Conservation (phyloP, 2,113 vertebrate species). For the Bungarus multicinctus region DNA sequence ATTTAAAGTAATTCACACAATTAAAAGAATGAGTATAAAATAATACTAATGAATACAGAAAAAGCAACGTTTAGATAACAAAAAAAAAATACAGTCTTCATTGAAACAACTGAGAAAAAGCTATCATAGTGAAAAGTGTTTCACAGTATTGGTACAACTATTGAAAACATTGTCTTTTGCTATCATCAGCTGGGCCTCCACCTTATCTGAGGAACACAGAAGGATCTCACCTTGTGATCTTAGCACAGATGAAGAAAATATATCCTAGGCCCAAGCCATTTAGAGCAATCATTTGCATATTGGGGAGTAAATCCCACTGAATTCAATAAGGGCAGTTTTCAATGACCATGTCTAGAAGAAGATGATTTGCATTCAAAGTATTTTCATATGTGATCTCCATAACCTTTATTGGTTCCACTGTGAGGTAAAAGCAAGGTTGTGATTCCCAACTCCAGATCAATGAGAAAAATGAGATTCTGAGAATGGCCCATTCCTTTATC, state of each 20-base stretch:
- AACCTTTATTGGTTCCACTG: too few species aligned
- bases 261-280: background rate
- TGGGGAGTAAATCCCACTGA: background rate
- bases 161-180: background rate
- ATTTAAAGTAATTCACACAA: background rate
- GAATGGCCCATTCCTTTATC: background rate
- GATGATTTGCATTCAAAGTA: background rate
- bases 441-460: background rate
- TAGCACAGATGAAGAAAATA: background rate
- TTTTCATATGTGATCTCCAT: background rate
- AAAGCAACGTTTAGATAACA: background rate
- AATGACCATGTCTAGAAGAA: background rate
- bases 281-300: background rate
- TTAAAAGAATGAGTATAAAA: background rate
- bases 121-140: background rate
- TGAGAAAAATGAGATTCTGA: background rate
- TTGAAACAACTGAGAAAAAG: background rate
- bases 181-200: background rate
- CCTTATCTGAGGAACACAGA: background rate
- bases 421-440: background rate
- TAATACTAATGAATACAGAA: background rate
- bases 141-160: background rate
- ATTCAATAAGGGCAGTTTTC: background rate
- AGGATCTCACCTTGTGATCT: background rate
- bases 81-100: background rate